A percentile compares a stretch with the other conserved stretches of the same genome.
These are phyloP conservation scores for Anolis apletophallus DNA, from an alignment of 2,797 vertebrate genomes.

Conservation along the genomic window DNA sequence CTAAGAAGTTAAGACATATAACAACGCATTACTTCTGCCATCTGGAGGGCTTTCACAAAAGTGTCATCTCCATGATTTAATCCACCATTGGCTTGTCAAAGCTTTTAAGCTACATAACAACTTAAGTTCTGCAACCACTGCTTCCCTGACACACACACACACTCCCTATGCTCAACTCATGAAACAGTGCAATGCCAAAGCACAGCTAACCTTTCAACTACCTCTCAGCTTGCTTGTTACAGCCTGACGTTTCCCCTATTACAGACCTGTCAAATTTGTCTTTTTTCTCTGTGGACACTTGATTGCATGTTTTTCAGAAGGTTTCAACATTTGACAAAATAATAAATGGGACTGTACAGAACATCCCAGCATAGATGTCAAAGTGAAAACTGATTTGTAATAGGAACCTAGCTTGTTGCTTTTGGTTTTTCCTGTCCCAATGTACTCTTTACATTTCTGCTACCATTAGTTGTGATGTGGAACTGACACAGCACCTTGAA, in stretches of 20 bases:
- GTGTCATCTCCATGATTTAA: slow-evolving; percentile 29
- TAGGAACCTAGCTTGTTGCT: neutral
- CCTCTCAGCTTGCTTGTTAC: slow-evolving; percentile 19
- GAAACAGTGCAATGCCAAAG: slow-evolving; percentile 8
- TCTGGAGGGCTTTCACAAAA: slow-evolving; percentile 58
- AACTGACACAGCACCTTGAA: slow-evolving; percentile 17
- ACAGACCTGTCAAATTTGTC: slow-evolving; percentile 28
- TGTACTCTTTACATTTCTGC: neutral
- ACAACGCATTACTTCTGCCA: slow-evolving; percentile 57
- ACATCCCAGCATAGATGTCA: slow-evolving; percentile 9
- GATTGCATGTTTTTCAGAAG: slow-evolving; percentile 23
- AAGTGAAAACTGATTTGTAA: slow-evolving; percentile 16
- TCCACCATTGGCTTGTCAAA: slow-evolving; percentile 45
- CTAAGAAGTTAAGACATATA: slow-evolving; percentile 14
- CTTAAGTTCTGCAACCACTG: slow-evolving; percentile 18
- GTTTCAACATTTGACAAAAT: slow-evolving; percentile 38
- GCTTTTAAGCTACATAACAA: slow-evolving; percentile 43
- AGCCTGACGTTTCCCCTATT: slow-evolving; percentile 23
- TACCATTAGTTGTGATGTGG: neutral
- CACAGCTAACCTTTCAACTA: slow-evolving; percentile 23
- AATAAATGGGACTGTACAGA: neutral
- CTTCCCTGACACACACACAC: neutral
- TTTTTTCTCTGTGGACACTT: slow-evolving; percentile 17
- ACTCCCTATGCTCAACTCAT: slow-evolving; percentile 1
- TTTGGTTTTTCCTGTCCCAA: neutral